A percentile compares a stretch with the other conserved stretches of the same genome.
These are phyloP conservation scores for Piezodorus guildinii DNA, from an alignment of 1,140 invertebrate species.

Conservation along the genomic window DNA sequence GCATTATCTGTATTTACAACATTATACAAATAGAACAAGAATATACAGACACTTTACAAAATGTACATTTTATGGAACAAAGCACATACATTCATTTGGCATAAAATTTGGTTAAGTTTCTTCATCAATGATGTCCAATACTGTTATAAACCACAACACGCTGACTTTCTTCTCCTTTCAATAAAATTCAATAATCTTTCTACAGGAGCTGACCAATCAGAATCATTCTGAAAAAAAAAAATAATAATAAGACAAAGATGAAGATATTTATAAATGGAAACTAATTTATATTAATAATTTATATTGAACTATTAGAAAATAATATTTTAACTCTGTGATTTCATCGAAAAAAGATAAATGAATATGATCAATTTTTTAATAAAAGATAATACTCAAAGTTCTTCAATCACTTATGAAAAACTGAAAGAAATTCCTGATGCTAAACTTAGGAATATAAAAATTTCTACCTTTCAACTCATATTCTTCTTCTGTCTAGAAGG, in stretches of 20 bases:
- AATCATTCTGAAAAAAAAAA: neutral
- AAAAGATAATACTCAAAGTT: too few species aligned
- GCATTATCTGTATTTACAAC: too few species aligned
- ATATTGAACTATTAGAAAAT: neutral
- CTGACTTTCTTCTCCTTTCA: neutral
- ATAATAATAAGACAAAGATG: too few species aligned
- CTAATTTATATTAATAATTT: neutral
- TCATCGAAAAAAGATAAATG: too few species aligned
- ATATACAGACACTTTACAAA: neutral
- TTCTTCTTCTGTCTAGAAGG: too few species aligned
- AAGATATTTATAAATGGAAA: neutral
- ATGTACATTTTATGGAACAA: slow-evolving; percentile 5
- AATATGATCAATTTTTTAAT: too few species aligned
- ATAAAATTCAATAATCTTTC: neutral
- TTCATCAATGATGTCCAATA: neutral
- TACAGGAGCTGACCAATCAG: neutral
- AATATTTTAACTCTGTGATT: too few species aligned
- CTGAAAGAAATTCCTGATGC: too few species aligned
- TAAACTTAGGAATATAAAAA: too few species aligned
- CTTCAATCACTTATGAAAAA: too few species aligned
- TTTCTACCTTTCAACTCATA: too few species aligned
- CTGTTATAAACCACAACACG: neutral
- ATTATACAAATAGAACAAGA: too few species aligned
- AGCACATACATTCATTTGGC: slow-evolving; percentile 2
- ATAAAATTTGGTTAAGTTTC: neutral